Evolutionary conservation across 2,797 vertebrate species (phyloP).

Genomic region (Rhinella marina): DNA sequence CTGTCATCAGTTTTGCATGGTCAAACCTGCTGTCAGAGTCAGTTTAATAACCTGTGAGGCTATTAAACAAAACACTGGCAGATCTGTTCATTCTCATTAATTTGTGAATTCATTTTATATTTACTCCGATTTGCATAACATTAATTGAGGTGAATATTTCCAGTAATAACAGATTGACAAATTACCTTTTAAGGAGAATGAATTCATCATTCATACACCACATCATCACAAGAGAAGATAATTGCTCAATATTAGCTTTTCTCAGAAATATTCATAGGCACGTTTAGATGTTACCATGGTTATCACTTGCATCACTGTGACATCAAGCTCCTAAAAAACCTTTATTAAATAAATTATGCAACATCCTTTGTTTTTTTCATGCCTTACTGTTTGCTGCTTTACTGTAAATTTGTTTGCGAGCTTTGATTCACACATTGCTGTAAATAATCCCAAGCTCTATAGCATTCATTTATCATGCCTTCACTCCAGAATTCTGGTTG

Average conservation of each 20-base stretch:
- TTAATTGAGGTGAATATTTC: neutral
- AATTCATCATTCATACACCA: neutral
- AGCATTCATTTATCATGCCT: neutral
- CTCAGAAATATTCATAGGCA: slow-evolving; percentile 2
- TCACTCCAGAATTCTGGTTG: neutral
- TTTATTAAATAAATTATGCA: slow-evolving; percentile 68
- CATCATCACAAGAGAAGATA: neutral
- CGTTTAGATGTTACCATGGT: slow-evolving; percentile 65
- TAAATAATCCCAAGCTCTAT: neutral
- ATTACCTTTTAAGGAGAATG: neutral
- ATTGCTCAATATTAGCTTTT: neutral
- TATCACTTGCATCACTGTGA: slow-evolving; percentile 70
- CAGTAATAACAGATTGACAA: neutral
- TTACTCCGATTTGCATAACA: neutral
- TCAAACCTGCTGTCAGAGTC: too few species aligned
- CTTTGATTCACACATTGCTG: neutral
- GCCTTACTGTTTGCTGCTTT: neutral
- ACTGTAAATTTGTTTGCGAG: neutral
- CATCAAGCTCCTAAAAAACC: slow-evolving; percentile 67
- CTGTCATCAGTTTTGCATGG: too few species aligned
- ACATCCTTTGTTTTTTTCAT: slow-evolving; percentile 30
- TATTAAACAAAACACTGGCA: neutral
- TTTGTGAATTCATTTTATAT: neutral
- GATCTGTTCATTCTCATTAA: neutral
- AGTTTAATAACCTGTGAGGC: neutral